phyloP scores from a whole-genome alignment of 37 sponge, comb jelly and placozoan species.

The Cladorhizidae sp. region DNA sequence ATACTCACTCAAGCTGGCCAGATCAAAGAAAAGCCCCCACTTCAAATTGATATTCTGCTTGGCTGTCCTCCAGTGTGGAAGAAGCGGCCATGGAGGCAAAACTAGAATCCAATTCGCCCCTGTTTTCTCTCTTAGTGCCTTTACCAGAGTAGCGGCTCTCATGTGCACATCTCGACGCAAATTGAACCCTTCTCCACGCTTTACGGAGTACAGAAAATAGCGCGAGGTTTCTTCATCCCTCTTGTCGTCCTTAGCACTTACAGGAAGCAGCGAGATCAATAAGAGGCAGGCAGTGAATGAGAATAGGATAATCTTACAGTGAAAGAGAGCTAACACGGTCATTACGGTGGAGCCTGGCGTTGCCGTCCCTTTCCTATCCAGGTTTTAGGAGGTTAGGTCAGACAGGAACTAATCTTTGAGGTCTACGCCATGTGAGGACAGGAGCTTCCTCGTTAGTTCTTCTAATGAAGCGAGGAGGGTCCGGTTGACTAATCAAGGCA shows the following conservation, averaged over 20 bases:
- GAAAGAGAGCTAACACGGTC: too few relatives aligned
- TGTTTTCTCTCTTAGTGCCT: constrained; percentile 27
- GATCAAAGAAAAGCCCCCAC: constrained; percentile 85
- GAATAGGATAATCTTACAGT: neutral
- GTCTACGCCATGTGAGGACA: neutral
- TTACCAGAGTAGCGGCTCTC: constrained; percentile 74
- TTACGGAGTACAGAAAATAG: constrained; percentile 83
- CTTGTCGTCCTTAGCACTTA: constrained; percentile 12
- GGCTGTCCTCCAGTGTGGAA: constrained; percentile 86
- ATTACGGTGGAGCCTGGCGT: too few relatives aligned
- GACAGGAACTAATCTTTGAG: neutral
- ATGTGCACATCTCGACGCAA: constrained; percentile 89
- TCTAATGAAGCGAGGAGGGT: too few relatives aligned
- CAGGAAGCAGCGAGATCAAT: neutral
- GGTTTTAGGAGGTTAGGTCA: too few relatives aligned
- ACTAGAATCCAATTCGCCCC: constrained; percentile 79
- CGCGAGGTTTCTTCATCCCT: constrained; percentile 2
- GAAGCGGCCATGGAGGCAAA: constrained; percentile 89
- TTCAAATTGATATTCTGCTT: constrained; percentile 3
- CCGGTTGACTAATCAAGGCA: too few relatives aligned
- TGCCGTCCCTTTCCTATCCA: too few relatives aligned
- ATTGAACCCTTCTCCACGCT: constrained; percentile 93
- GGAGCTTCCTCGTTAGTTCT: too few relatives aligned
- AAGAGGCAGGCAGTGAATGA: neutral
- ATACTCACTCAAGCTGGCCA: constrained; percentile 64